Conservation (phyloP, 2,797 vertebrate genomes). For the Pagetopsis macropterus region DNA sequence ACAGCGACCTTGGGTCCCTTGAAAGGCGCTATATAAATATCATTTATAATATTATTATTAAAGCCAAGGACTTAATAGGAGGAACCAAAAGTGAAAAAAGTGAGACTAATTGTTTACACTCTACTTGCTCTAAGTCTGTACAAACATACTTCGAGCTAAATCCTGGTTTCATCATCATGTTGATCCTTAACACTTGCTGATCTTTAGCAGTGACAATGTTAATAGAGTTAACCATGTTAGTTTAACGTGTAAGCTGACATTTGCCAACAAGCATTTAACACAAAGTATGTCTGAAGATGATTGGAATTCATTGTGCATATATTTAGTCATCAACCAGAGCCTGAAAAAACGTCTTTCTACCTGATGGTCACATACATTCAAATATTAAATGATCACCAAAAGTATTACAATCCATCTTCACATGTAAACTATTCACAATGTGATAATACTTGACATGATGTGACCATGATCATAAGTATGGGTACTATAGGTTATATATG, state of each 20-base stretch:
- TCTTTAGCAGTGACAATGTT: not conserved
- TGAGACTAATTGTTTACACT: not conserved
- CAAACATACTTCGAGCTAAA: not conserved
- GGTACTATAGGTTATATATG: slow-evolving; percentile 45
- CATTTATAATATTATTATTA: no score
- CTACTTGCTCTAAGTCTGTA: not conserved
- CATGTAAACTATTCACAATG: not conserved
- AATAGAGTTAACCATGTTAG: not conserved
- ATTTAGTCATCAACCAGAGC: not conserved
- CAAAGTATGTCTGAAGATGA: not conserved
- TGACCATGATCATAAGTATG: slow-evolving; percentile 39
- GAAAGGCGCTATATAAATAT: no score
- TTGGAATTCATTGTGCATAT: not conserved
- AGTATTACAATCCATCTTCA: not conserved
- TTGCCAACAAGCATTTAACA: not conserved
- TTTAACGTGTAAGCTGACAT: not conserved
- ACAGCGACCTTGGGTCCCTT: no score
- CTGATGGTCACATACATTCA: not conserved
- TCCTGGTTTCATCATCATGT: not conserved
- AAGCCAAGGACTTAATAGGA: slow-evolving; percentile 28
- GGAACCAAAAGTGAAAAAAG: not conserved
- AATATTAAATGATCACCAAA: not conserved
- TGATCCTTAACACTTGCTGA: not conserved
- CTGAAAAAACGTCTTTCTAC: not conserved
- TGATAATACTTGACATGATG: slow-evolving; percentile 6